Evolutionary conservation across 1,140 invertebrate species (phyloP).

Genomic region (Monomorium pharaonis): DNA sequence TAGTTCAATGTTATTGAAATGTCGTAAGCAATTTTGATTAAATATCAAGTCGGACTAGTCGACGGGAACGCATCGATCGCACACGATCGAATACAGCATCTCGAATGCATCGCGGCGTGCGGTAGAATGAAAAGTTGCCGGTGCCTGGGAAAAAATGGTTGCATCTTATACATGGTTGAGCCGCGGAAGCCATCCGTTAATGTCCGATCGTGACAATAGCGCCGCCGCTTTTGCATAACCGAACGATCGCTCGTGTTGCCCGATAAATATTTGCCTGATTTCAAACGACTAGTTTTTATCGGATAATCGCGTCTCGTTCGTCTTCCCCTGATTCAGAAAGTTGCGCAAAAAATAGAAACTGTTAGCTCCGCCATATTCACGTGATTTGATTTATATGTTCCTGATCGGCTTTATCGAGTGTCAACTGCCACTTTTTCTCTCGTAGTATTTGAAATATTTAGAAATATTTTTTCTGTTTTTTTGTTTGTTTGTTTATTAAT

Average conservation of each 20-base stretch:
- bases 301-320: conserved; percentile 31
- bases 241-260: conserved; percentile 53
- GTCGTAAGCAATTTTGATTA: conserved; percentile 38
- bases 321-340: conserved; percentile 2
- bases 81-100: conserved; percentile 33
- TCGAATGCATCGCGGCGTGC: conserved; percentile 3
- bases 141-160: conserved; percentile 31
- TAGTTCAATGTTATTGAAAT: conserved; percentile 1
- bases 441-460: neutral
- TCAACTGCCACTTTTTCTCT: neutral
- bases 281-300: conserved; percentile 15
- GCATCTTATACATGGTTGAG: conserved; percentile 71
- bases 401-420: conserved; percentile 10
- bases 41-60: neutral
- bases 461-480: neutral
- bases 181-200: conserved; percentile 80
- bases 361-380: neutral
- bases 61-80: conserved; percentile 33
- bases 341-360: neutral
- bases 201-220: conserved; percentile 78
- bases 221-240: conserved; percentile 61
- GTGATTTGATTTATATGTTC: conserved; percentile 2
- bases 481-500: neutral
- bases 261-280: conserved; percentile 77
- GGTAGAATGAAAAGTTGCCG: conserved; percentile 29